A percentile compares a stretch with the other conserved stretches of the same genome.
phyloP scores from a whole-genome alignment of 1,140 invertebrate genomes.

The Scylla paramamosain region DNA sequence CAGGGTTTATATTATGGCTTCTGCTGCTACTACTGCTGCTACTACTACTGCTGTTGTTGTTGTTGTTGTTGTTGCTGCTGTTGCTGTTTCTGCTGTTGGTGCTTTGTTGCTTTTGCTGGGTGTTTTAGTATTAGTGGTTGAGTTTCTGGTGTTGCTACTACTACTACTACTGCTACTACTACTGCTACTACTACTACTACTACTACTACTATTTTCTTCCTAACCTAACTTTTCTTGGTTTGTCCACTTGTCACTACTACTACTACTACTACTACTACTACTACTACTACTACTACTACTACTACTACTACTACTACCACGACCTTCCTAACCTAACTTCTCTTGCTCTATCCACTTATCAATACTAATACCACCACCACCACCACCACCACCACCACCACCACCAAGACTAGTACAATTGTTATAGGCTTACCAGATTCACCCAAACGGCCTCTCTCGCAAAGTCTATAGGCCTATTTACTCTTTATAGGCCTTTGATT shows the following conservation, averaged over 20 bases:
- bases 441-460: neutral
- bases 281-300: neutral
- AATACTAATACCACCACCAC: neutral
- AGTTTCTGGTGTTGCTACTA: no score
- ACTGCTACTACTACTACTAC: neutral
- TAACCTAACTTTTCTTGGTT: no score
- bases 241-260: neutral
- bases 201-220: neutral
- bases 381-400: neutral
- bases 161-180: neutral
- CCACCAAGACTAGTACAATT: neutral
- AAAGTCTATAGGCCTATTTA: no score
- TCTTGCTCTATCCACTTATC: neutral
- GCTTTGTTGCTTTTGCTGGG: no score
- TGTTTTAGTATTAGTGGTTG: no score
- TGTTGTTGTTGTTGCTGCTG: no score
- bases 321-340: no score
- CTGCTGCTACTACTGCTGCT: no score
- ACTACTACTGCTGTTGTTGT: no score
- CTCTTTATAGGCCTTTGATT: no score
- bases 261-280: neutral
- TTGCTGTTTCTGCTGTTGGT: no score
- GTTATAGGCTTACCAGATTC: neutral
- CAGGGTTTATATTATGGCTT: no score
- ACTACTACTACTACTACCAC: neutral